Conservation (phyloP, 2,888 invertebrate species). For the Cosmia pyralina region DNA sequence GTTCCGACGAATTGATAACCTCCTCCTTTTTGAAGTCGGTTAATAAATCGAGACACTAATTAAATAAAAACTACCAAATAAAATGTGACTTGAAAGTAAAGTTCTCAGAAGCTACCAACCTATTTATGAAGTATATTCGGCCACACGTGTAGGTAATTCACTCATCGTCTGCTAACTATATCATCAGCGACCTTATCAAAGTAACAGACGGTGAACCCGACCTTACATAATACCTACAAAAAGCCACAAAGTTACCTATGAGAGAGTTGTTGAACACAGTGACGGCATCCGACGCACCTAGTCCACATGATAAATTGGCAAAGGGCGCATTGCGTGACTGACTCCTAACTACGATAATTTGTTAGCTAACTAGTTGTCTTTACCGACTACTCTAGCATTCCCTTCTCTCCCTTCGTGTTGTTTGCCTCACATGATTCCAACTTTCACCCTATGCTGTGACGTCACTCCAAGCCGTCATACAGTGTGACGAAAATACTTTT, state of each 20-base stretch:
- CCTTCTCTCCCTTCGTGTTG: constrained; percentile 42
- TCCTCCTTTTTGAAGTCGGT: too few species aligned
- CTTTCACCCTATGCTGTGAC: constrained; percentile 40
- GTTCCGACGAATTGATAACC: too few species aligned
- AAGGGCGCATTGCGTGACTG: constrained; percentile 72
- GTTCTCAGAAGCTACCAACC: constrained; percentile 18
- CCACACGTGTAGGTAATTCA: constrained; percentile 29
- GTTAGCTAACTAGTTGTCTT: constrained; percentile 71
- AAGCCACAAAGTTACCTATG: constrained; percentile 41
- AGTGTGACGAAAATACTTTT: constrained; percentile 49
- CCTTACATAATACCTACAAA: constrained; percentile 17
- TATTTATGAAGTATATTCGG: constrained; percentile 14
- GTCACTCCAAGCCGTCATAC: constrained; percentile 42
- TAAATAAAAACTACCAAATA: constrained; percentile 12
- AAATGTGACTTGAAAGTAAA: constrained; percentile 29
- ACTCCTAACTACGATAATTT: constrained; percentile 72
- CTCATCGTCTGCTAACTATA: constrained; percentile 33
- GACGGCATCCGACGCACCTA: constrained; percentile 59
- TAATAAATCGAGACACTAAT: constrained; percentile 9
- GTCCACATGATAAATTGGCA: constrained; percentile 68
- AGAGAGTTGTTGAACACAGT: constrained; percentile 47
- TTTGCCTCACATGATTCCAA: constrained; percentile 42
- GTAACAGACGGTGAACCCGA: constrained; percentile 31
- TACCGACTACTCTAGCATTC: constrained; percentile 60
- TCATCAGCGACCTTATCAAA: constrained; percentile 35